These are phyloP conservation scores for Corythoichthys haematopterus DNA, from an alignment of 2,113 vertebrate genomes.

Conservation along the genomic window DNA sequence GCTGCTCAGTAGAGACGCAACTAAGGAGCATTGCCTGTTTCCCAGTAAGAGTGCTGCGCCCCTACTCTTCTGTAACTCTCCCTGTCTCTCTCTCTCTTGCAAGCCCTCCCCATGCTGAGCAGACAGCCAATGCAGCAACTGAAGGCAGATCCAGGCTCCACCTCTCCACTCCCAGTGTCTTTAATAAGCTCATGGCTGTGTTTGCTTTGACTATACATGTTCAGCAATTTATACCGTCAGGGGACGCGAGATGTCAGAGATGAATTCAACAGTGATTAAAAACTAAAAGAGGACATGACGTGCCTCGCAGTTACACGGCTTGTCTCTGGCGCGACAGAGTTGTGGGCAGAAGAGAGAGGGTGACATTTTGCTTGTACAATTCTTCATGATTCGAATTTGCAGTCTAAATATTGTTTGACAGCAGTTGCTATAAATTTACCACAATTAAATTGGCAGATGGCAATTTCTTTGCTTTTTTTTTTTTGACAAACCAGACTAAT, in stretches of 20 bases:
- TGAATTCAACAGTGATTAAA: slow-evolving; percentile 22
- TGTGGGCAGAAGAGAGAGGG: background rate
- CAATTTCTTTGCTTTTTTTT: slow-evolving; percentile 13
- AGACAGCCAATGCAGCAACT: slow-evolving; percentile 62
- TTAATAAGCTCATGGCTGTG: slow-evolving; percentile 80
- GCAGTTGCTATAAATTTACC: slow-evolving; percentile 3
- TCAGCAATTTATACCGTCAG: slow-evolving; percentile 52
- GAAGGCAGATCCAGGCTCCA: slow-evolving; percentile 47
- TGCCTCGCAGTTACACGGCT: slow-evolving; percentile 5
- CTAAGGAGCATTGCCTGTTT: slow-evolving; percentile 78
- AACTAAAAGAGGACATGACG: slow-evolving; percentile 2
- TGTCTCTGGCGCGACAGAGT: slow-evolving; percentile 1
- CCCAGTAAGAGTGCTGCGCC: slow-evolving; percentile 64
- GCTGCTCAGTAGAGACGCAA: slow-evolving; percentile 80
- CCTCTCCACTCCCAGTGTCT: slow-evolving; percentile 67
- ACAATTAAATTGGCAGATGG: background rate
- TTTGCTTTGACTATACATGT: slow-evolving; percentile 76
- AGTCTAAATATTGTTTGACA: slow-evolving; percentile 3
- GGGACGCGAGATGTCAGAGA: slow-evolving; percentile 31
- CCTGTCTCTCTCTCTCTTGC: slow-evolving; percentile 42
- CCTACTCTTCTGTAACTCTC: slow-evolving; percentile 43
- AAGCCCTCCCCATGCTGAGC: slow-evolving; percentile 70
- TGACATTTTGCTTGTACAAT: slow-evolving; percentile 2
- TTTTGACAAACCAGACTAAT: slow-evolving; percentile 11
- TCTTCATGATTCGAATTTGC: slow-evolving; percentile 8